These are phyloP conservation scores for Porites australiensis DNA, from an alignment of 64 coral and sea anemone species.

Conservation along the genomic window DNA sequence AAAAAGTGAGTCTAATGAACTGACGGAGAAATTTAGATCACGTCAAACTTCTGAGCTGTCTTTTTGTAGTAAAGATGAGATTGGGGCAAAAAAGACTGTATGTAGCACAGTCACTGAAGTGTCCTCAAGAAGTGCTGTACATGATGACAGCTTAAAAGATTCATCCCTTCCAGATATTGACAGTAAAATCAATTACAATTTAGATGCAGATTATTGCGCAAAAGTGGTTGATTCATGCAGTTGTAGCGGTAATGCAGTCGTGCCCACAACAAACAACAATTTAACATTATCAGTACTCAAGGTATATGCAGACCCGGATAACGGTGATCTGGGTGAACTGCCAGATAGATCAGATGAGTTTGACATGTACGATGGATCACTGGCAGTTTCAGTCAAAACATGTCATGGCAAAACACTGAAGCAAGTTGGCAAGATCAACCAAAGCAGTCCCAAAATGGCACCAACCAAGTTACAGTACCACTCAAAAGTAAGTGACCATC, in stretches of 20 bases:
- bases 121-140: not conserved
- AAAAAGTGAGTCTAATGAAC: not conserved
- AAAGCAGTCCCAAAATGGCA: not conserved
- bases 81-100: not conserved
- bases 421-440: conserved; percentile 15
- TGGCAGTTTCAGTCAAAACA: conserved; percentile 3
- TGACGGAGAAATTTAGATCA: not conserved
- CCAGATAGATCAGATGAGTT: not conserved
- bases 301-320: not conserved
- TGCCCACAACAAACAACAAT: not conserved
- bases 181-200: not conserved
- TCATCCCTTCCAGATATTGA: not conserved
- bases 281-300: conserved; percentile 33
- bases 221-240: not conserved
- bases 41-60: not conserved
- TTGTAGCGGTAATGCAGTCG: not conserved
- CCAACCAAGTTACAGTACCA: not conserved
- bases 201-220: not conserved
- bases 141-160: not conserved
- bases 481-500: no score
- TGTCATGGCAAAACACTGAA: not conserved
- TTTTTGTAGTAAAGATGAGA: not conserved
- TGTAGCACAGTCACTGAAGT: not conserved
- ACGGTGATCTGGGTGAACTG: not conserved
- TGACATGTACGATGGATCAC: conserved; percentile 55